Evolutionary conservation across 1,140 invertebrate species (phyloP).

Genomic region (Mamestra configurata): DNA sequence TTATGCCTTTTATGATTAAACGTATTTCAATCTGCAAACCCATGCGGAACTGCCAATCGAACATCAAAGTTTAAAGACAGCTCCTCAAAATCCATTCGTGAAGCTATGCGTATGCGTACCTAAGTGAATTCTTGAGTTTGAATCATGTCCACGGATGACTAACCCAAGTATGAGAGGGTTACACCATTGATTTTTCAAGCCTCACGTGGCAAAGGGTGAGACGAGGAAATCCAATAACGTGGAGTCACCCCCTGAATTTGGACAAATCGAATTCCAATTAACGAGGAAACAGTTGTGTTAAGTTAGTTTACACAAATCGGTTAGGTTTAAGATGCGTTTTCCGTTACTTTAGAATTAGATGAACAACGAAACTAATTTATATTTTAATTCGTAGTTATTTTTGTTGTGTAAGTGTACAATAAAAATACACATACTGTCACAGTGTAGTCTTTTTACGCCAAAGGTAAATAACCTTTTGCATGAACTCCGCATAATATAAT

Average conservation of each 20-base stretch:
- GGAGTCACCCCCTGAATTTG: constrained; percentile 73
- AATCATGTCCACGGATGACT: constrained; percentile 44
- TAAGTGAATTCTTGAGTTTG: constrained; percentile 40
- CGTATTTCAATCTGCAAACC: too few relatives aligned
- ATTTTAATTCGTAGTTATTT: too few relatives aligned
- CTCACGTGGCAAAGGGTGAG: constrained; percentile 65
- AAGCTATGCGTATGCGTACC: constrained; percentile 37
- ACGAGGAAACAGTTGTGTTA: constrained; percentile 43
- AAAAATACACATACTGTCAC: too few relatives aligned
- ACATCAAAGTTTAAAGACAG: constrained; percentile 11
- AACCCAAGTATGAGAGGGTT: constrained; percentile 51
- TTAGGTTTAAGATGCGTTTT: neutral
- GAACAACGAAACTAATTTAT: too few relatives aligned
- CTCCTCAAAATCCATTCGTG: constrained; percentile 26
- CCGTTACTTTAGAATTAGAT: too few relatives aligned
- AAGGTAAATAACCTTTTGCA: too few relatives aligned
- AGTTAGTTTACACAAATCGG: constrained; percentile 29
- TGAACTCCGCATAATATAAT: too few relatives aligned
- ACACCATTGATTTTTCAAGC: constrained; percentile 78
- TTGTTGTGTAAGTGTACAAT: too few relatives aligned
- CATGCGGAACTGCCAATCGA: neutral
- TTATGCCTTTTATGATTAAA: too few relatives aligned
- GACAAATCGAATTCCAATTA: constrained; percentile 79
- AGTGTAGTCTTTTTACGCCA: too few relatives aligned
- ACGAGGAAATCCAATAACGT: constrained; percentile 75